A percentile compares a stretch with the other conserved stretches of the same genome.
Evolutionary conservation across 2,113 vertebrate species (phyloP).

Genomic region (Rhynchopsitta pachyrhyncha): DNA sequence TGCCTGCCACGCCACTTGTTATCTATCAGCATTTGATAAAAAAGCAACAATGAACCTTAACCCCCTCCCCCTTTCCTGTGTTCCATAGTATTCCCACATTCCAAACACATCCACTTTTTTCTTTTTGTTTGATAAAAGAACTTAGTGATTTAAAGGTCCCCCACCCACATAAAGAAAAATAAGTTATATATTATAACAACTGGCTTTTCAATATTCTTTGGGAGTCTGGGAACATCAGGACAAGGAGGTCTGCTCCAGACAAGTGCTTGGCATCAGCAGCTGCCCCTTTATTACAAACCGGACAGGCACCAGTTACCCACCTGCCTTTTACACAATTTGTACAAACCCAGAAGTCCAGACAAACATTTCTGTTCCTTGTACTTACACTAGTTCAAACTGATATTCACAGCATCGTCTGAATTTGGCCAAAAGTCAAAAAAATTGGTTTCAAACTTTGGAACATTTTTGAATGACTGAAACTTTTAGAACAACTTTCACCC

Average conservation of each 20-base stretch:
- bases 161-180: slow-evolving; percentile 66
- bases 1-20: neutral
- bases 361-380: slow-evolving; percentile 84
- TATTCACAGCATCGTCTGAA: slow-evolving; percentile 92
- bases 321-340: slow-evolving; percentile 77
- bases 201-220: slow-evolving; percentile 73
- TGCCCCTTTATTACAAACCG: slow-evolving; percentile 64
- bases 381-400: slow-evolving; percentile 96
- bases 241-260: slow-evolving; percentile 71
- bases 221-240: slow-evolving; percentile 66
- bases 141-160: slow-evolving; percentile 57
- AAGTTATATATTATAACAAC: slow-evolving; percentile 64
- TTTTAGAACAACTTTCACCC: slow-evolving; percentile 28
- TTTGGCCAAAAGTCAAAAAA: slow-evolving; percentile 82
- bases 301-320: slow-evolving; percentile 70
- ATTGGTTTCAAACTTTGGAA: slow-evolving; percentile 80
- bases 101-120: neutral
- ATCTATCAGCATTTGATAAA: slow-evolving; percentile 3
- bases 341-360: slow-evolving; percentile 84
- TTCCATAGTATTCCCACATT: slow-evolving; percentile 16
- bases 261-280: slow-evolving; percentile 66
- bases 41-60: slow-evolving; percentile 16
- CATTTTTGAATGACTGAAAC: neutral
- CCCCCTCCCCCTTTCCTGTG: neutral
- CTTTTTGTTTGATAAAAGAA: neutral